Percentiles rank a stretch among this genome's conserved stretches.
phyloP scores from a whole-genome alignment of 2,113 vertebrate genomes.

The Coptodon rendalli region DNA sequence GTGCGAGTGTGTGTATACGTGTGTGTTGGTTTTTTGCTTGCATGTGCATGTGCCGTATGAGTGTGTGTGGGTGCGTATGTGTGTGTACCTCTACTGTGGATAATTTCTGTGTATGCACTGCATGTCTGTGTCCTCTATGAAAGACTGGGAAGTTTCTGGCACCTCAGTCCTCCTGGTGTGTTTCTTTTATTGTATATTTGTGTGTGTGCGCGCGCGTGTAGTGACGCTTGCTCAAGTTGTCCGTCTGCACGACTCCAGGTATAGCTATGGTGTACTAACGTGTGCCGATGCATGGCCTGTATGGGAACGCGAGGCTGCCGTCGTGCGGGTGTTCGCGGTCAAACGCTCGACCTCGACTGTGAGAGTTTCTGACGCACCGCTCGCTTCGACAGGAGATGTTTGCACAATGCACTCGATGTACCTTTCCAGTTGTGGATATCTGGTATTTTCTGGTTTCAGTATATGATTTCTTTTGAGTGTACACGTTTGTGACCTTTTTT shows the following conservation, averaged over 20 bases:
- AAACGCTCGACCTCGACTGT: conserved; percentile 15
- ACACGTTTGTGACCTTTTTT: conserved; percentile 36
- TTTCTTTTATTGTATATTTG: conserved; percentile 11
- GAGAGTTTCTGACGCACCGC: conserved; percentile 38
- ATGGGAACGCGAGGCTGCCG: conserved; percentile 7
- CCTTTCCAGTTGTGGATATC: conserved; percentile 56
- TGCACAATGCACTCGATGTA: conserved; percentile 67
- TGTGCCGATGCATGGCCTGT: conserved; percentile 80
- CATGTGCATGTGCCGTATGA: conserved; percentile 54
- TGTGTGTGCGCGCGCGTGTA: neutral
- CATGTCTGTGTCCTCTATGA: conserved; percentile 67
- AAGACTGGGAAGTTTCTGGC: conserved; percentile 2
- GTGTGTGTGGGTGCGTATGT: neutral
- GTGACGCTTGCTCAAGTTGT: conserved; percentile 66
- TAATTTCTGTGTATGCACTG: conserved; percentile 66
- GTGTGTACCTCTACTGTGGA: conserved; percentile 25
- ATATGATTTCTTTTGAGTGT: conserved; percentile 46
- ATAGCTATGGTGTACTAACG: conserved; percentile 64
- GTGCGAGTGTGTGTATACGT: neutral
- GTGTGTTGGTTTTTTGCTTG: conserved; percentile 34
- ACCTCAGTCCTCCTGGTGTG: neutral
- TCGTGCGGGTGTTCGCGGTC: neutral
- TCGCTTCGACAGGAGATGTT: conserved; percentile 64
- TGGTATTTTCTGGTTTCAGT: conserved; percentile 52
- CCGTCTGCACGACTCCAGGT: conserved; percentile 69